phyloP scores from a whole-genome alignment of 1,140 invertebrate genomes.

The Notospermus geniculatus region DNA sequence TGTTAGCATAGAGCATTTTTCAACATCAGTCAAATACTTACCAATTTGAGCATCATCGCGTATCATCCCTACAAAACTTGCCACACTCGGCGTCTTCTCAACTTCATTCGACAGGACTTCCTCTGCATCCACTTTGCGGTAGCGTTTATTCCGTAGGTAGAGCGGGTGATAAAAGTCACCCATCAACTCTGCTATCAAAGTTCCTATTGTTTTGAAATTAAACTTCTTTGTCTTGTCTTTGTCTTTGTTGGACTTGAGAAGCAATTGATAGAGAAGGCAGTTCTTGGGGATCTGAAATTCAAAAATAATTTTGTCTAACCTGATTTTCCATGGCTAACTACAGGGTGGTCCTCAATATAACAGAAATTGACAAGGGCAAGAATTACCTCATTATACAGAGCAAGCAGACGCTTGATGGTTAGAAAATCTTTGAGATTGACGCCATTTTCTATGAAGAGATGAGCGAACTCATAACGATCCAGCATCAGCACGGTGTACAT shows the following conservation, averaged over 20 bases:
- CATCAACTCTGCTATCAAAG: conserved; percentile 43
- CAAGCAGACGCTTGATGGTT: conserved; percentile 44
- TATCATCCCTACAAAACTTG: too few species aligned
- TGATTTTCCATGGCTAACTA: too few species aligned
- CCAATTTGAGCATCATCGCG: too few species aligned
- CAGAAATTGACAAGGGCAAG: too few species aligned
- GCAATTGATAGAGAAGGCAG: conserved; percentile 28
- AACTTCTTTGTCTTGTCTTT: background rate
- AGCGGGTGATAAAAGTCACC: conserved; percentile 45
- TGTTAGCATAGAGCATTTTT: too few species aligned
- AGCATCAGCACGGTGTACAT: conserved; percentile 56
- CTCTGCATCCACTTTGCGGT: too few species aligned
- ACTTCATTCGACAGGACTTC: too few species aligned
- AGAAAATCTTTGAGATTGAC: conserved; percentile 56
- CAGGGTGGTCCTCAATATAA: too few species aligned
- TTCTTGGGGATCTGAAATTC: conserved; percentile 39
- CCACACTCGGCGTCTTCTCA: too few species aligned
- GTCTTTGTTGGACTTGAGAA: conserved; percentile 19
- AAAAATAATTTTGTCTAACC: too few species aligned
- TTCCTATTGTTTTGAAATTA: conserved; percentile 34
- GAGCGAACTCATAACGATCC: conserved; percentile 56
- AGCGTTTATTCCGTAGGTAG: conserved; percentile 30
- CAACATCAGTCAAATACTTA: too few species aligned
- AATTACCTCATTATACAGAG: conserved; percentile 54
- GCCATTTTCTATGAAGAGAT: conserved; percentile 56